phyloP scores from a whole-genome alignment of 2,113 vertebrate genomes.

The Cisticola juncidis region DNA sequence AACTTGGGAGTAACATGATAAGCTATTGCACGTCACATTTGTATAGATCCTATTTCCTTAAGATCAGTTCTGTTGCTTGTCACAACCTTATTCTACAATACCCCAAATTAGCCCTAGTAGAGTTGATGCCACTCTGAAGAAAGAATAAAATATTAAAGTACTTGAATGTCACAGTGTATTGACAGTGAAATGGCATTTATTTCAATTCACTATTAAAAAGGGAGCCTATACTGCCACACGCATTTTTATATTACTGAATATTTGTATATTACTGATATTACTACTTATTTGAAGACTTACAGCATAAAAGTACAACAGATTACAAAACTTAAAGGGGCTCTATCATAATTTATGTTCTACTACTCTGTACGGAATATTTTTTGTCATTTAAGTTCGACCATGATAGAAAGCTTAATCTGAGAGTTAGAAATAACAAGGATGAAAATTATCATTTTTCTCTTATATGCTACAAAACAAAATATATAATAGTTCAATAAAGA shows the following conservation, averaged over 20 bases:
- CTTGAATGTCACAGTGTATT: slow-evolving; percentile 22
- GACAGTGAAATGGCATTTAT: slow-evolving; percentile 34
- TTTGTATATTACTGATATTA: neutral
- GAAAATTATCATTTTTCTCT: neutral
- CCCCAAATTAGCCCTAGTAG: slow-evolving; percentile 62
- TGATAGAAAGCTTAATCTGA: neutral
- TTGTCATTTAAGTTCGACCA: neutral
- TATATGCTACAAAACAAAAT: neutral
- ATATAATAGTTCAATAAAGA: neutral
- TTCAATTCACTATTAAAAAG: neutral
- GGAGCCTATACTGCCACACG: neutral
- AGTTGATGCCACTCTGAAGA: slow-evolving; percentile 56
- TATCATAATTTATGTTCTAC: neutral
- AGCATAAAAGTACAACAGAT: neutral
- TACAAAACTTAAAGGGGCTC: slow-evolving; percentile 42
- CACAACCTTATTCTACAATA: slow-evolving; percentile 28
- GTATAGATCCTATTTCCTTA: slow-evolving; percentile 40
- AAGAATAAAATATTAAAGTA: slow-evolving; percentile 67
- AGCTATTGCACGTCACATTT: neutral
- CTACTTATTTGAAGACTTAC: neutral
- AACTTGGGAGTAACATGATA: slow-evolving; percentile 24
- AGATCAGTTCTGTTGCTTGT: slow-evolving; percentile 6
- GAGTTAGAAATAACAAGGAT: neutral
- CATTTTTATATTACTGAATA: neutral
- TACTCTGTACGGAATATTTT: neutral